These are phyloP conservation scores for Pelvicachromis taeniatus DNA, from an alignment of 2,113 vertebrate species.

Conservation along the genomic window DNA sequence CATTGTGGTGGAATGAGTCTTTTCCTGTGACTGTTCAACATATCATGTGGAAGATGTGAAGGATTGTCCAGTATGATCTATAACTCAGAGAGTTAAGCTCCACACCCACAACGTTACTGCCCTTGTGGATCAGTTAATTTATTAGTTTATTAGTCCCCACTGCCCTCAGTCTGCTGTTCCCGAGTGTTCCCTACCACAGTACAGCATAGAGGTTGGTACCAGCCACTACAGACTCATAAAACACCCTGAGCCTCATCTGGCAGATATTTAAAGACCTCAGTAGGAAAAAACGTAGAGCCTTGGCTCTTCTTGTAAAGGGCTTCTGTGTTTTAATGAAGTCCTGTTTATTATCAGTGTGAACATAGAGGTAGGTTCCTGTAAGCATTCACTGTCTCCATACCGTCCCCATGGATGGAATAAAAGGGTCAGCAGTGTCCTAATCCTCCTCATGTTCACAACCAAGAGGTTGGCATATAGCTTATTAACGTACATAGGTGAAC, in stretches of 20 bases:
- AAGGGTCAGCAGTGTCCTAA: accelerated
- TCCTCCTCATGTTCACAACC: neutral
- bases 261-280: neutral
- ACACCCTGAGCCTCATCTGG: neutral
- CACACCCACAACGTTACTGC: neutral
- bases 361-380: neutral
- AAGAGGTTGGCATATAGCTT: neutral
- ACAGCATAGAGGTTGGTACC: neutral
- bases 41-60: neutral
- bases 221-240: neutral
- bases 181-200: neutral
- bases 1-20: neutral
- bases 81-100: neutral
- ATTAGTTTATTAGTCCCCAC: neutral
- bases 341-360: neutral
- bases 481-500: neutral
- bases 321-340: neutral
- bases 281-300: neutral
- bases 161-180: neutral
- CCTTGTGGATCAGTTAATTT: neutral
- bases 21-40: neutral
- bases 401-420: neutral
- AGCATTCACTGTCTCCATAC: neutral
- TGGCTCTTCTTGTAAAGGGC: neutral
- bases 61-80: accelerated